Conservation (phyloP, 1,140 invertebrate genomes). For the Aricia agestis region DNA sequence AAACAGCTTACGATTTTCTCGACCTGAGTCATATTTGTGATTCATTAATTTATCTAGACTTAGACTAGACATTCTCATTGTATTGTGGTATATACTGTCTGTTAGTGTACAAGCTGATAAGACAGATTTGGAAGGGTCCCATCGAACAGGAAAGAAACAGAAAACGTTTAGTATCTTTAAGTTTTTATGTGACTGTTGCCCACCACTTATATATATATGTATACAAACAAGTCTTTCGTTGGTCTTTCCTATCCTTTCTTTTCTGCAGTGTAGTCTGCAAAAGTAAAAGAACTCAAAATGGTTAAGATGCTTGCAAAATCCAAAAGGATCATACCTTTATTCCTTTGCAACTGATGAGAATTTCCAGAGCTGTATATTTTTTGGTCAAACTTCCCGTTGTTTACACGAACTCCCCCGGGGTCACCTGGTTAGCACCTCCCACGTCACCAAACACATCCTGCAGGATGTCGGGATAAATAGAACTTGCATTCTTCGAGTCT, state of each 20-base stretch:
- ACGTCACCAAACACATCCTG: constrained; percentile 50
- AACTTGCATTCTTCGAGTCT: constrained; percentile 18
- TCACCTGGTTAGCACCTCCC: constrained; percentile 34
- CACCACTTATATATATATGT: too few species aligned
- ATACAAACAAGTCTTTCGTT: too few species aligned
- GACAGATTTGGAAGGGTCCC: too few species aligned
- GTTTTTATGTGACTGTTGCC: too few species aligned
- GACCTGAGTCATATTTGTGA: not conserved
- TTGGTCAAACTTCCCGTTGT: not conserved
- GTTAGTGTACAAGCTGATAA: not conserved
- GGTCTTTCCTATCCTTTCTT: too few species aligned
- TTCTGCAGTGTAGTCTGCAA: too few species aligned
- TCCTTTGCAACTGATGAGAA: not conserved
- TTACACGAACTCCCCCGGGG: not conserved
- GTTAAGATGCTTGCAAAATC: too few species aligned
- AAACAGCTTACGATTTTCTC: not conserved
- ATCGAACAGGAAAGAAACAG: too few species aligned
- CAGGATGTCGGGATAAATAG: constrained; percentile 43
- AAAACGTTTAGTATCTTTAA: too few species aligned
- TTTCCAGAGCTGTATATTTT: not conserved
- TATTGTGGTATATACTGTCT: not conserved
- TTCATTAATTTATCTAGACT: not conserved
- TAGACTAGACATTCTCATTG: not conserved
- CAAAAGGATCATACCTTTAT: too few species aligned
- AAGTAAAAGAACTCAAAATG: too few species aligned